These are phyloP conservation scores for Elysia crispata DNA, from an alignment of 2,888 invertebrate species.

Conservation along the genomic window DNA sequence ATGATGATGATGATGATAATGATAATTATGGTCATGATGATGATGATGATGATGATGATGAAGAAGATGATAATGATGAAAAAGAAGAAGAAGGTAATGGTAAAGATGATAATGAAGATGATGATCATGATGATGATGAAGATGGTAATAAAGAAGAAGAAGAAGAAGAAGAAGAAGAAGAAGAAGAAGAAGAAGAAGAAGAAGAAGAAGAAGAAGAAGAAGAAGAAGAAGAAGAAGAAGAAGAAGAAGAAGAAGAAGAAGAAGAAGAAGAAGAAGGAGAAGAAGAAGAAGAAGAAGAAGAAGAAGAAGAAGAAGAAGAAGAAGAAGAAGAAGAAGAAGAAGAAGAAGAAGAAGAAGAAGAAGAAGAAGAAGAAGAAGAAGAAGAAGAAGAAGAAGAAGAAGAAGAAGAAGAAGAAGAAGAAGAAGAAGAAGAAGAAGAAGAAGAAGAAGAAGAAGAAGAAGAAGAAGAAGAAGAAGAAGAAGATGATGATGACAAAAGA, in stretches of 20 bases:
- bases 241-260: background rate
- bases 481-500: background rate
- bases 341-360: background rate
- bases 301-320: too few species aligned
- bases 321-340: background rate
- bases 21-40: too few species aligned
- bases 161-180: background rate
- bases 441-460: background rate
- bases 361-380: background rate
- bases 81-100: slow-evolving; percentile 6
- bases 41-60: background rate
- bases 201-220: background rate
- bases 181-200: background rate
- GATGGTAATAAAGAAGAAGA: background rate
- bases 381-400: background rate
- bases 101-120: background rate
- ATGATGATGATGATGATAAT: slow-evolving; percentile 16
- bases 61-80: slow-evolving; percentile 23
- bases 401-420: background rate
- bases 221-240: background rate
- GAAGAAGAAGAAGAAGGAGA: background rate
- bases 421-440: background rate
- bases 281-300: too few species aligned
- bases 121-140: background rate
- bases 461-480: slow-evolving; percentile 5